Evolutionary conservation across 2,797 vertebrate genomes (phyloP).

Genomic region (Tachyglossus aculeatus): DNA sequence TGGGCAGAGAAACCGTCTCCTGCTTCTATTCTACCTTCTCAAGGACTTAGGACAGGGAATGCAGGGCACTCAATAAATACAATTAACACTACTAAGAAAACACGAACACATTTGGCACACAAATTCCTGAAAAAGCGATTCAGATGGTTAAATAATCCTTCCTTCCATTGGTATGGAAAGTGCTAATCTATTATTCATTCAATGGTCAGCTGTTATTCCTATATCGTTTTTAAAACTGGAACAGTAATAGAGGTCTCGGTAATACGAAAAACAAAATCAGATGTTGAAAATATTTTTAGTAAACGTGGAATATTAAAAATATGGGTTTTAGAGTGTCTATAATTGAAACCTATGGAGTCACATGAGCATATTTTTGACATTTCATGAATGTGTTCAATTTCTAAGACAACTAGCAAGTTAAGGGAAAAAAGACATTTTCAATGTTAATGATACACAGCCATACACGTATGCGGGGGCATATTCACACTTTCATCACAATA

Average conservation of each 20-base stretch:
- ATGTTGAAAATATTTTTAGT: too few relatives aligned
- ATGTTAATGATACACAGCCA: conserved; percentile 40
- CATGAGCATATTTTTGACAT: conserved; percentile 15
- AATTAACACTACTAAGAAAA: too few relatives aligned
- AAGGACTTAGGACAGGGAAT: too few relatives aligned
- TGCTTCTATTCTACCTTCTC: too few relatives aligned
- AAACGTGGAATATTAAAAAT: background rate
- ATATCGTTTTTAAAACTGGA: conserved; percentile 15
- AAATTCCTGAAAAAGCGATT: background rate
- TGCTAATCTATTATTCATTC: conserved; percentile 34
- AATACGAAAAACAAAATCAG: too few relatives aligned
- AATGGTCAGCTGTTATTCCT: conserved; percentile 16
- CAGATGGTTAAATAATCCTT: conserved; percentile 2
- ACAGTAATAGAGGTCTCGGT: conserved; percentile 9
- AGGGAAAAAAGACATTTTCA: conserved; percentile 23
- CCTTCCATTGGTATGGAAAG: background rate
- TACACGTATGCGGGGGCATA: conserved; percentile 29
- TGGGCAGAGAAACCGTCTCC: too few relatives aligned
- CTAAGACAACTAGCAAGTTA: background rate
- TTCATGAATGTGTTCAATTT: background rate
- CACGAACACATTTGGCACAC: too few relatives aligned
- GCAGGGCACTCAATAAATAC: too few relatives aligned
- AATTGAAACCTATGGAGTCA: conserved; percentile 19
- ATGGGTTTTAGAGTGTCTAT: background rate
- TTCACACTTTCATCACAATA: conserved; percentile 52